Conservation (phyloP, 2,113 vertebrate genomes). For the Steatornis caripensis region DNA sequence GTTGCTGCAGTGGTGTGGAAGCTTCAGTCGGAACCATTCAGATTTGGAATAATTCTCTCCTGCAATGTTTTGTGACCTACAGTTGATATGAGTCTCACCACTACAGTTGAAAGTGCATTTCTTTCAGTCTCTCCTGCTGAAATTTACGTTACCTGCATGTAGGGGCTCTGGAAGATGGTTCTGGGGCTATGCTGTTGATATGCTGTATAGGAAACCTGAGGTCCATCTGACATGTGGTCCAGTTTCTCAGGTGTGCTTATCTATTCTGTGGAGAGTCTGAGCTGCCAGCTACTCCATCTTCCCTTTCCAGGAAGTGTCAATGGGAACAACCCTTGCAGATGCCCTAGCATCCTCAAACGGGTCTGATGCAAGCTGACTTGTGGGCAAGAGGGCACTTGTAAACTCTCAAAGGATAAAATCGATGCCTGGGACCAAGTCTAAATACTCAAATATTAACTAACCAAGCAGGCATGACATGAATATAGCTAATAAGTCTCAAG, state of each 20-base stretch:
- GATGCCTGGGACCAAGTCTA: background rate
- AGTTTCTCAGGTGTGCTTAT: background rate
- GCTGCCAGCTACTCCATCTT: background rate
- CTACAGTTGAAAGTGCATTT: background rate
- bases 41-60: background rate
- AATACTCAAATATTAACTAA: fast-evolving
- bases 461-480: background rate
- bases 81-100: background rate
- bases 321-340: background rate
- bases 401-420: background rate
- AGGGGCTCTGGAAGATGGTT: background rate
- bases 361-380: background rate
- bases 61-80: background rate
- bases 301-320: background rate
- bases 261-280: background rate
- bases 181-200: background rate
- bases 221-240: background rate
- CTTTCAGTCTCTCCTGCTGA: background rate
- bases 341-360: background rate
- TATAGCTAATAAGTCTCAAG: fast-evolving
- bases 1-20: background rate
- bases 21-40: background rate
- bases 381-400: background rate
- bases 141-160: background rate
- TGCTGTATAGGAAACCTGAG: background rate